These are phyloP conservation scores for Platysteira castanea DNA, from an alignment of 2,113 vertebrate species.

Conservation along the genomic window DNA sequence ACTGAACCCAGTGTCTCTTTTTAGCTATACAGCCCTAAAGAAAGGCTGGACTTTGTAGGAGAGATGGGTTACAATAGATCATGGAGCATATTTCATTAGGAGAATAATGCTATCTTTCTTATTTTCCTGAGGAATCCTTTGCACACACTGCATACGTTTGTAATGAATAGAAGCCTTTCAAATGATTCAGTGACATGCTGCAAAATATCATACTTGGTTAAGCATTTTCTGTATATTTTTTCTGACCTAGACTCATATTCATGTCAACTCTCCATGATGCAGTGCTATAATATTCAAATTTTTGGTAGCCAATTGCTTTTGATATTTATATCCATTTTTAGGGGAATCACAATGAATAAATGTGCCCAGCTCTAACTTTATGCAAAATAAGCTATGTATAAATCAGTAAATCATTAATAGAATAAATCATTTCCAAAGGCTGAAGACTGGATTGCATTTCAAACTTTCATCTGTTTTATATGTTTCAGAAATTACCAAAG, in stretches of 20 bases:
- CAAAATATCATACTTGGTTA: constrained; percentile 31
- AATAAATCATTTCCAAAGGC: constrained; percentile 65
- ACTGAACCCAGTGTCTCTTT: neutral
- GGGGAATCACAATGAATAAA: constrained; percentile 58
- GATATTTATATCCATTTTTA: constrained; percentile 70
- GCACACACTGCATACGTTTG: neutral
- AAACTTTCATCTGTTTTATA: constrained; percentile 14
- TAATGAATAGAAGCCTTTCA: constrained; percentile 31
- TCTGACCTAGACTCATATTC: constrained; percentile 7
- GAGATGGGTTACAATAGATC: neutral
- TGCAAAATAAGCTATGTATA: constrained; percentile 57
- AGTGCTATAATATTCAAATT: constrained; percentile 58
- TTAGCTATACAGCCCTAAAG: neutral
- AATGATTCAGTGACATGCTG: constrained; percentile 2
- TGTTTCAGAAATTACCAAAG: constrained; percentile 27
- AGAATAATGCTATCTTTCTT: neutral
- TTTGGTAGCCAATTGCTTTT: constrained; percentile 62
- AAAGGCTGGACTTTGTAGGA: neutral
- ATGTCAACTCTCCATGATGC: constrained; percentile 24
- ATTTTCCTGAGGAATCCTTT: neutral
- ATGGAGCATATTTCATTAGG: neutral
- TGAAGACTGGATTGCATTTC: constrained; percentile 19
- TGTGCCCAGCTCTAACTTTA: constrained; percentile 53
- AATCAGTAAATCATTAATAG: constrained; percentile 66
- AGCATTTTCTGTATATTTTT: neutral